phyloP scores from a whole-genome alignment of 2,113 vertebrate genomes.

The Galeopterus variegatus region DNA sequence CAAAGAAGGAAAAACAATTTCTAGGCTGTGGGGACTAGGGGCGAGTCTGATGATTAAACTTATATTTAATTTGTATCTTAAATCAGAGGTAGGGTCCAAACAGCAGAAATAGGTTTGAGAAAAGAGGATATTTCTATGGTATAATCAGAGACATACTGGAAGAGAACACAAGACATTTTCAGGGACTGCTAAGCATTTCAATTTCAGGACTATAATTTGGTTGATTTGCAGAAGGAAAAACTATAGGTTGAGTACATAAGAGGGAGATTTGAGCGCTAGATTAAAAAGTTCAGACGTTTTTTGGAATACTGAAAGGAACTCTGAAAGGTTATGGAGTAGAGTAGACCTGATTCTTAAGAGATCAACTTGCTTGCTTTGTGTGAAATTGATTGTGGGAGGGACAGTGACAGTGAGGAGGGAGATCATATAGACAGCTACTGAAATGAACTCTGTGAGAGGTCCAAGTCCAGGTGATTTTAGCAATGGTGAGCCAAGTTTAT shows the following conservation, averaged over 20 bases:
- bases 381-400: neutral
- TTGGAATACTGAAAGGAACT: slow-evolving; percentile 33
- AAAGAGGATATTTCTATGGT: neutral
- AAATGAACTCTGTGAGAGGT: neutral
- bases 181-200: slow-evolving; percentile 12
- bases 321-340: neutral
- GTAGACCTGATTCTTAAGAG: slow-evolving; percentile 3
- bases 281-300: slow-evolving; percentile 54
- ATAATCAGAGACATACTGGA: neutral
- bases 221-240: slow-evolving; percentile 63
- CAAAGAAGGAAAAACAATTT: neutral
- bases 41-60: neutral
- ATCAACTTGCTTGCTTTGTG: neutral
- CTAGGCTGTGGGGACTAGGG: neutral
- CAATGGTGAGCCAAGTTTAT: neutral
- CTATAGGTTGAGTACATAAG: slow-evolving; percentile 1
- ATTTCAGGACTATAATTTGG: slow-evolving; percentile 45
- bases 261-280: neutral
- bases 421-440: neutral
- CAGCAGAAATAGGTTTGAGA: neutral
- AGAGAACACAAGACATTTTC: slow-evolving; percentile 52
- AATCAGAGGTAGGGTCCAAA: neutral
- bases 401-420: neutral
- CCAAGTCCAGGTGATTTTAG: neutral
- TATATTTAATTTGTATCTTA: neutral